Conservation (phyloP, 2,797 vertebrate genomes). For the Phataginus tricuspis region DNA sequence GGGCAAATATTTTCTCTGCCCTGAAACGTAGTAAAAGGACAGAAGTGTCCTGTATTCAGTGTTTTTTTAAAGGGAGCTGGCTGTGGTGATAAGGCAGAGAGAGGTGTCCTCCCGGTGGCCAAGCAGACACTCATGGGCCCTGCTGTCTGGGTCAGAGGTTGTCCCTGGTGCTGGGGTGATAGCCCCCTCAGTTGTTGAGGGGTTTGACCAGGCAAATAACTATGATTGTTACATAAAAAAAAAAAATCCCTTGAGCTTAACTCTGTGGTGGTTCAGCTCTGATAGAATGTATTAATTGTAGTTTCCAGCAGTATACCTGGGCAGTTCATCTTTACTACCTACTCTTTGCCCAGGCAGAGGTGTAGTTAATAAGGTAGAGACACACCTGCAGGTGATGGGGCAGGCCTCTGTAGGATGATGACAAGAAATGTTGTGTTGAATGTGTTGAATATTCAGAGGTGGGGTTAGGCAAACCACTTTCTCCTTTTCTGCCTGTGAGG, state of each 20-base stretch:
- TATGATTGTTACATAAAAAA: neutral
- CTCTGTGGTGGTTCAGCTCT: neutral
- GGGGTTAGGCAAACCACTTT: neutral
- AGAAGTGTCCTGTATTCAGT: neutral
- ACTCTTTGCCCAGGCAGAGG: neutral
- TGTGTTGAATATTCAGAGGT: neutral
- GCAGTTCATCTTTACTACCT: neutral
- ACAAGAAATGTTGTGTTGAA: too few relatives aligned
- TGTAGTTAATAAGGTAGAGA: neutral
- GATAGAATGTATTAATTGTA: neutral
- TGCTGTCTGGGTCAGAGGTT: neutral
- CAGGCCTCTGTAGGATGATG: neutral
- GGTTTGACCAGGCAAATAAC: neutral
- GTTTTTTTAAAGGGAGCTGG: neutral
- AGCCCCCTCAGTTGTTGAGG: neutral
- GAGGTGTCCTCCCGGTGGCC: neutral
- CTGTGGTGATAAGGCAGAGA: neutral
- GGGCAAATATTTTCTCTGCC: neutral
- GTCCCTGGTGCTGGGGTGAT: neutral
- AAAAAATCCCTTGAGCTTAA: neutral
- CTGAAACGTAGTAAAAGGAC: neutral
- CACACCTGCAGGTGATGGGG: neutral
- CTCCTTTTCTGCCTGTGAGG: neutral
- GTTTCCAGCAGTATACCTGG: neutral
- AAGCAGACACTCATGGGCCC: fast-evolving